A percentile compares a stretch with the other conserved stretches of the same genome.
Evolutionary conservation across 2,888 invertebrate genomes (phyloP).

Genomic region (Perizoma affinitatum): DNA sequence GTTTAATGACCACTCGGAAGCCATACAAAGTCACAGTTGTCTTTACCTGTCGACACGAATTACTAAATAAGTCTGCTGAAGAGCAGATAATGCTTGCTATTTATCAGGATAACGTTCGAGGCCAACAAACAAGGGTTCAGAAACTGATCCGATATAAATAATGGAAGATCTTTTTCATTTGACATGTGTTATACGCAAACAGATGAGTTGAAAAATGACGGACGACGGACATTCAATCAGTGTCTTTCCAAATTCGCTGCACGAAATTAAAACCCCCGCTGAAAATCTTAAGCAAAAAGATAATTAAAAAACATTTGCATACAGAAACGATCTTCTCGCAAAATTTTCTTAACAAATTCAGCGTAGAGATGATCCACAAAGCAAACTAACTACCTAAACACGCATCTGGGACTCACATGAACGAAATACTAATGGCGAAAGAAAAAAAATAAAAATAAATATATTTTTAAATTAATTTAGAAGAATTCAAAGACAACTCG

Average conservation of each 20-base stretch:
- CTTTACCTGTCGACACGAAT: conserved; percentile 45
- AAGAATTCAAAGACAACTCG: no score
- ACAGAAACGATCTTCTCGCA: conserved; percentile 21
- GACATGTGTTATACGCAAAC: conserved; percentile 22
- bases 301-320: conserved; percentile 19
- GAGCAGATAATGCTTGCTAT: conserved; percentile 39
- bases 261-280: conserved; percentile 5
- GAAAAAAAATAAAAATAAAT: conserved; percentile 21
- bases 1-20: conserved; percentile 56
- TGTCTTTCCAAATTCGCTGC: conserved; percentile 5
- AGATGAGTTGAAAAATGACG: conserved; percentile 19
- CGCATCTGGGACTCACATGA: conserved; percentile 21
- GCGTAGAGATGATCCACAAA: conserved; percentile 24
- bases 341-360: conserved; percentile 29
- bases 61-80: conserved; percentile 48
- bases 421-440: conserved; percentile 31
- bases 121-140: conserved; percentile 26
- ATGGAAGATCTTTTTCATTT: conserved; percentile 25
- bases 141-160: conserved; percentile 26
- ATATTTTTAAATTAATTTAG: no score
- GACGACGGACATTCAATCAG: conserved; percentile 15
- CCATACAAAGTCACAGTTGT: conserved; percentile 56
- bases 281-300: conserved; percentile 10
- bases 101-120: conserved; percentile 20
- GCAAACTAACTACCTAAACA: conserved; percentile 28